Evolutionary conservation across 2,888 invertebrate genomes (phyloP), one percentile per base, ranked within the genome.

Genomic region (Myathropa florea): DNA sequence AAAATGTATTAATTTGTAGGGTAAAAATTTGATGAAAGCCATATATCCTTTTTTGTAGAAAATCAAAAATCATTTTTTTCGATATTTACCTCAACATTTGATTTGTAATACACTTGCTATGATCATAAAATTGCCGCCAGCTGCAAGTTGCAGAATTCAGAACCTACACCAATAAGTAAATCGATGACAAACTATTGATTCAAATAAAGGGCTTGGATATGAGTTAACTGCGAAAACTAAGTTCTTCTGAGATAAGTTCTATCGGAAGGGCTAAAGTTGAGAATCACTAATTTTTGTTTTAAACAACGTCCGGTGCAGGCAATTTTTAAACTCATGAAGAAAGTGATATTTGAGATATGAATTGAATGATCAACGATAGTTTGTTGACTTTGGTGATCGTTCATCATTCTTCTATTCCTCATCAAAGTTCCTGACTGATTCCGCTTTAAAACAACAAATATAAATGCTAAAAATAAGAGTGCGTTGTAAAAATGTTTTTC

Each of bases 91-190:
- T 46, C 18, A n/a, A 46, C 3, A n/a, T 39, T n/a, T 4, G 4
- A 46, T 4, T 46, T 18, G 46, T 24, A 57, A 1, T 12, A 7
- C 6, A 24, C 7, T 57, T 23, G 57, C 14, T 23, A 26, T 57
- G 24, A 26, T 23, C 4, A 14, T 67, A n/a, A 7, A 36, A 64
- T 63, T 21, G 63, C 63, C 33, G 26, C 28, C 39, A 36, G 30
- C 64, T 64, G 59, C 39, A 24, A 28, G 18, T 46, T 33, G 33
- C 33, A 33, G 10, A 55, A 12, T 36, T 57, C 53, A 30, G 63
- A 79, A 79, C 71, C 71, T 79, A 39, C 71, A 71, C 71, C 79
- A 79, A 71, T 59, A 59, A 28, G 6, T 39, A 39, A n/a, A 57
- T 67, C 18, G 7, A 59, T 61, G 59, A 18, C 7, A n/a, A 4